Evolutionary conservation across 2,888 invertebrate genomes (phyloP).

Genomic region (Branchellion lobata): DNA sequence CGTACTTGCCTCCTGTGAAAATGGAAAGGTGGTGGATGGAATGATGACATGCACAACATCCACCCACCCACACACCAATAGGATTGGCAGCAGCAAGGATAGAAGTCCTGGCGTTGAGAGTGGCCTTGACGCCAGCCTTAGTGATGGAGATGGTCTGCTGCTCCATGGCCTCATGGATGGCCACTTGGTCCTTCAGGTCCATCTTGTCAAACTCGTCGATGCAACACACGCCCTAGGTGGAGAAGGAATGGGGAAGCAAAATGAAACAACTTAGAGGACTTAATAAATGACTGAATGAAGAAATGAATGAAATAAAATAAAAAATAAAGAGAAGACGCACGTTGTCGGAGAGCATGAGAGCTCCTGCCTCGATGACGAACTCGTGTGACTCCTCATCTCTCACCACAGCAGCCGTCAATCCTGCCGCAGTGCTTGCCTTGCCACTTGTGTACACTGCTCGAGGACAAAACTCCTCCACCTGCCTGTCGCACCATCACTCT

Average conservation of each 20-base stretch:
- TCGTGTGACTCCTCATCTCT: constrained; percentile 95
- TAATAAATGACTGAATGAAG: no score
- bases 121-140: constrained; percentile 78
- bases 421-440: constrained; percentile 95
- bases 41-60: no score
- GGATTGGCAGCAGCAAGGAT: constrained; percentile 98
- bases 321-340: constrained; percentile 60
- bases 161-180: constrained; percentile 99
- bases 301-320: background rate
- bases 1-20: constrained; percentile 81
- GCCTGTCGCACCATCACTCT: constrained; percentile 52
- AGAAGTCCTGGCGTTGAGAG: constrained; percentile 92
- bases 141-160: constrained; percentile 98
- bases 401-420: constrained; percentile 96
- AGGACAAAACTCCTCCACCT: constrained; percentile 84
- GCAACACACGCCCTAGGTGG: constrained; percentile 83
- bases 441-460: constrained; percentile 97
- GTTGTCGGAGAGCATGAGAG: constrained; percentile 97
- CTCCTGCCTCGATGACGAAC: constrained; percentile 99
- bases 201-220: constrained; percentile 99
- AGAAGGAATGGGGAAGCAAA: background rate
- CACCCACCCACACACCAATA: constrained; percentile 62
- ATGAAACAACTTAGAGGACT: constrained; percentile 1
- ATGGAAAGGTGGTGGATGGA: no score
- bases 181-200: constrained; percentile 94